Conservation (phyloP, 2,888 invertebrate species). For the Mycalesis mineus region DNA sequence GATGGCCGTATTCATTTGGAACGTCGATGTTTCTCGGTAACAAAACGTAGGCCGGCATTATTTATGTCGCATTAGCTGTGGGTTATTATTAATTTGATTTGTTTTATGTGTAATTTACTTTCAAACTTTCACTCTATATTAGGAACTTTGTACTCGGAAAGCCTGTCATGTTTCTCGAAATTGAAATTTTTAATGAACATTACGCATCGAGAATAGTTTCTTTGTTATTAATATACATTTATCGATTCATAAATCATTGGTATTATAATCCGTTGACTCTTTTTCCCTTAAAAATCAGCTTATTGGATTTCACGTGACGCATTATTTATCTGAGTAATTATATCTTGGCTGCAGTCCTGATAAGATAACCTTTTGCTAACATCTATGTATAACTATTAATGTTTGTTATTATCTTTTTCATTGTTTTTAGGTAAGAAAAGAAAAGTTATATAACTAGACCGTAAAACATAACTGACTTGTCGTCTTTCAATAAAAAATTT, state of each 20-base stretch:
- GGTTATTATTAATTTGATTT: slow-evolving; percentile 49
- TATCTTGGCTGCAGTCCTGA: not conserved
- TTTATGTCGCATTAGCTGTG: slow-evolving; percentile 42
- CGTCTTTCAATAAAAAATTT: too few species aligned
- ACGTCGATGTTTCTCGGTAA: slow-evolving; percentile 34
- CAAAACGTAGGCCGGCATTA: slow-evolving; percentile 50
- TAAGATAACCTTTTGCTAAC: not conserved
- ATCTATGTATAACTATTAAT: not conserved
- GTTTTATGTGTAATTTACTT: slow-evolving; percentile 43
- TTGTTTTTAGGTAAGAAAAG: too few species aligned
- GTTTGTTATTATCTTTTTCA: too few species aligned
- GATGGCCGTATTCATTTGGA: slow-evolving; percentile 21
- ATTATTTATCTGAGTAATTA: not conserved
- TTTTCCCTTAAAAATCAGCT: not conserved
- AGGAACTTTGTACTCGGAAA: slow-evolving; percentile 35
- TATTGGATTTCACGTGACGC: not conserved
- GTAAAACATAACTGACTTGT: too few species aligned
- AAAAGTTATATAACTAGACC: too few species aligned
- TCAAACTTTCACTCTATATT: slow-evolving; percentile 56
- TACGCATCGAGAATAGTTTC: not conserved
- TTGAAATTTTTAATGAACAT: not conserved
- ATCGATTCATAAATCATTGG: not conserved
- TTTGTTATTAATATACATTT: too few species aligned
- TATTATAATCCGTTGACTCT: not conserved
- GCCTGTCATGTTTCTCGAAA: not conserved